Percentiles rank a stretch among this genome's conserved stretches.
Evolutionary conservation across 2,888 invertebrate species (phyloP).

Genomic region (Operophtera brumata): DNA sequence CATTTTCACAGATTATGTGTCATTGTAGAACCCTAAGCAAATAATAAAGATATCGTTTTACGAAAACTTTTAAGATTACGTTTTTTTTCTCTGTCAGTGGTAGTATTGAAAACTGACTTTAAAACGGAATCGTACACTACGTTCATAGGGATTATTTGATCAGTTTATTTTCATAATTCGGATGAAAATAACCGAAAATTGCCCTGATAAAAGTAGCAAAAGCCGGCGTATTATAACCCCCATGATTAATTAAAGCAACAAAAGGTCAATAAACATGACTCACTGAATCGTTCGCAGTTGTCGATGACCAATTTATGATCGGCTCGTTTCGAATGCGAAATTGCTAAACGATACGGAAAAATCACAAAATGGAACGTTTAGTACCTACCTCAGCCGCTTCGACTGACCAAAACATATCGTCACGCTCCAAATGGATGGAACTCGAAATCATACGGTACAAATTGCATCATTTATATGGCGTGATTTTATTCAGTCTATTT

Average conservation of each 20-base stretch:
- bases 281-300: slow-evolving; percentile 51
- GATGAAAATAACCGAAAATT: too few species aligned
- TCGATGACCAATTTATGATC: slow-evolving; percentile 48
- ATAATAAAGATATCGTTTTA: too few species aligned
- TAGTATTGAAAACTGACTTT: too few species aligned
- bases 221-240: not conserved
- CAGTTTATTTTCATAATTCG: too few species aligned
- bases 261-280: slow-evolving; percentile 60
- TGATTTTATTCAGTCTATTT: slow-evolving; percentile 44
- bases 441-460: slow-evolving; percentile 67
- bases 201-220: not conserved
- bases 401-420: slow-evolving; percentile 33
- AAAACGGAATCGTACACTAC: too few species aligned
- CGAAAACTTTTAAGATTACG: too few species aligned
- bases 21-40: too few species aligned
- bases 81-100: too few species aligned
- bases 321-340: slow-evolving; percentile 43
- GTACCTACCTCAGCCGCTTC: slow-evolving; percentile 27
- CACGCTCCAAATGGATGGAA: slow-evolving; percentile 37
- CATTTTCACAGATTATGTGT: too few species aligned
- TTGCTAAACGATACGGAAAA: slow-evolving; percentile 45
- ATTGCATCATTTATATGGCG: slow-evolving; percentile 66
- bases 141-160: too few species aligned
- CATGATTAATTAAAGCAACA: slow-evolving; percentile 65
- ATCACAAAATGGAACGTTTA: slow-evolving; percentile 40